Base-by-base conservation (phyloP, 2,797 vertebrate genomes). In the Merluccius polli region DNA sequence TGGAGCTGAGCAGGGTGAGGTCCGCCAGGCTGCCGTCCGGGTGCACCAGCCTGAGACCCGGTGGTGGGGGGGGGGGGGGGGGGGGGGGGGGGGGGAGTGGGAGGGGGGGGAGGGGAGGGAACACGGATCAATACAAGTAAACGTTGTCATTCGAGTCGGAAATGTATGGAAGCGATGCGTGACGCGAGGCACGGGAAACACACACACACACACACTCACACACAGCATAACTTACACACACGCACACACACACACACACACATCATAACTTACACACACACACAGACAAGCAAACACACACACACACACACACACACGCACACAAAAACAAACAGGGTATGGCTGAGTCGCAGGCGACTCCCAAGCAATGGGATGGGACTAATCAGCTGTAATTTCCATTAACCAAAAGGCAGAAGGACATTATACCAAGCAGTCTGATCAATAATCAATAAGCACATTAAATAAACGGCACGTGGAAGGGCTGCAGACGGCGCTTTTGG, bases 1-100 rank as follows among this genome's bases (percentile, higher is more conserved):
- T 93, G 80, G 94, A 85, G 78, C 95, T 97, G 90, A 97, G 93
- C 95, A 98, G 94, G 84, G 96, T 94, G 76, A 99, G 91, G 89
- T 99, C 98, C 0, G 96, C 96, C 79, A 99, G 92, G 86, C 97
- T 99, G 76, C 95, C 97, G 8, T 98, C 97, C 10, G 92, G 96
- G 84, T 98, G 95, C 24, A 95, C 98, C 85, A 99, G 88, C 86
- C 98, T 99, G 94, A 33, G 65, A 73, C 36, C 59, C 71, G 36
- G 41, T 16, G 67, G 30, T 1, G 18, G 24, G 0, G 32, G 15
- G 36, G 24, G 32, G 16, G 69, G 2, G 68, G 6, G 18, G 21
- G 41, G 16, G 4, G 68, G 21, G 24, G 35, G 11, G 18, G 15
- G 2, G 11, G 15, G 36, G 11, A 31, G 69, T 4, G 41, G 21